Conservation (phyloP, 2,797 vertebrate species). For the Cuculus canorus region DNA sequence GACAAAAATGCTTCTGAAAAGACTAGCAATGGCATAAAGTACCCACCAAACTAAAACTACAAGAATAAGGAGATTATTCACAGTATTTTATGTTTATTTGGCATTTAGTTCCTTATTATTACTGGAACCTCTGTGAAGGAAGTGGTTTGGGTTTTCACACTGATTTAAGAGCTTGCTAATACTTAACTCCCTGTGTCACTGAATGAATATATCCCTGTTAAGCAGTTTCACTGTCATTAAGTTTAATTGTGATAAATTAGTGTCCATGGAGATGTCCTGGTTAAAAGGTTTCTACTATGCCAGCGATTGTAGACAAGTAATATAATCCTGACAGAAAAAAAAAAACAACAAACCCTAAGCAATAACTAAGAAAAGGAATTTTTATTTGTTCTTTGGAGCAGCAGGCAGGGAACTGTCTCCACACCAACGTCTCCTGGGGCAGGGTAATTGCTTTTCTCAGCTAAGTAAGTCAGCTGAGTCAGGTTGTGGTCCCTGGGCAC, state of each 20-base stretch:
- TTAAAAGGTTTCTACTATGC: not conserved
- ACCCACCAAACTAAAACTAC: not conserved
- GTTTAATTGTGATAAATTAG: constrained; percentile 36
- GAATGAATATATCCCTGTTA: not conserved
- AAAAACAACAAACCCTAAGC: not conserved
- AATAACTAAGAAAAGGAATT: not conserved
- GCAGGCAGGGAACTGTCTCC: not conserved
- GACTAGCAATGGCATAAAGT: not conserved
- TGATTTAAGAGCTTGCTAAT: constrained; percentile 8
- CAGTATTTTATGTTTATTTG: not conserved
- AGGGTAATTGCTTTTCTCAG: not conserved
- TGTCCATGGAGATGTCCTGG: not conserved
- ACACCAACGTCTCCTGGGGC: not conserved
- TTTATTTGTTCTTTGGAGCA: not conserved
- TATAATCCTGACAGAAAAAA: not conserved
- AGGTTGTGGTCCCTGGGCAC: not conserved
- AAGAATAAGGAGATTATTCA: not conserved
- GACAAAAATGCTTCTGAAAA: not conserved
- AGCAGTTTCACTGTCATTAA: constrained; percentile 14
- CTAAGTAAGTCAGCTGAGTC: not conserved
- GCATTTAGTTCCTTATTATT: constrained; percentile 5
- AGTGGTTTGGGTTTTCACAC: not conserved
- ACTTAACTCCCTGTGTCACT: not conserved
- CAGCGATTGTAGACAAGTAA: not conserved
- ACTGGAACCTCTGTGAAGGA: not conserved